phyloP scores from a whole-genome alignment of 2,113 vertebrate species.

The Coptodon rendalli region DNA sequence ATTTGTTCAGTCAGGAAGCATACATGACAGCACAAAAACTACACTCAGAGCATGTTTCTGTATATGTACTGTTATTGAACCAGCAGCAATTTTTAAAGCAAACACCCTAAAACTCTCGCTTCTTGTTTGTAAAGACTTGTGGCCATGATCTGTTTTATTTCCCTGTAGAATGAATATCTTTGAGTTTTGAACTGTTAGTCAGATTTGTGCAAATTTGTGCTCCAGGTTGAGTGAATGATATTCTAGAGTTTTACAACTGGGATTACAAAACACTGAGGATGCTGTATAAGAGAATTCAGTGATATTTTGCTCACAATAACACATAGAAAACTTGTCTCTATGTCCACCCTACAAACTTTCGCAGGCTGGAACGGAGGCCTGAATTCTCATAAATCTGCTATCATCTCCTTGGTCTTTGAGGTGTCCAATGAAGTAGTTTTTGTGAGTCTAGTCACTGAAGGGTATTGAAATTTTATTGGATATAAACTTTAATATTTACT shows the following conservation, averaged over 20 bases:
- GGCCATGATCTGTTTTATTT: background rate
- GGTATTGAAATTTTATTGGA: background rate
- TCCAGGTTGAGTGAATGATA: background rate
- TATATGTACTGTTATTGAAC: fast-evolving
- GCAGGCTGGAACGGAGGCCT: background rate
- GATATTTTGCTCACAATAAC: fast-evolving
- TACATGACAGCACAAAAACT: background rate
- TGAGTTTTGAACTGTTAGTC: background rate
- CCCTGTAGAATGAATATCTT: background rate
- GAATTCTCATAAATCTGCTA: background rate
- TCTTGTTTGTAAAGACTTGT: background rate
- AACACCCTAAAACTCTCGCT: background rate
- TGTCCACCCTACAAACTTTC: background rate
- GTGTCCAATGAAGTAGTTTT: background rate
- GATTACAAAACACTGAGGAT: background rate
- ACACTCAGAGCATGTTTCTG: background rate
- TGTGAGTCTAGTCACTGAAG: background rate
- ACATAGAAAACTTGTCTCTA: background rate
- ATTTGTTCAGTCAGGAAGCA: background rate
- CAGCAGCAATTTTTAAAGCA: background rate
- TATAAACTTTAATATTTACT: background rate
- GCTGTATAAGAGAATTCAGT: background rate
- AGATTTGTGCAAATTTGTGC: background rate
- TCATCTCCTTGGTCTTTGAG: background rate
- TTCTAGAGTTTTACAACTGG: no score